Percentiles rank a stretch among this genome's conserved stretches.
Evolutionary conservation across 2,797 vertebrate genomes (phyloP).

Genomic region (Taenioides sp.): DNA sequence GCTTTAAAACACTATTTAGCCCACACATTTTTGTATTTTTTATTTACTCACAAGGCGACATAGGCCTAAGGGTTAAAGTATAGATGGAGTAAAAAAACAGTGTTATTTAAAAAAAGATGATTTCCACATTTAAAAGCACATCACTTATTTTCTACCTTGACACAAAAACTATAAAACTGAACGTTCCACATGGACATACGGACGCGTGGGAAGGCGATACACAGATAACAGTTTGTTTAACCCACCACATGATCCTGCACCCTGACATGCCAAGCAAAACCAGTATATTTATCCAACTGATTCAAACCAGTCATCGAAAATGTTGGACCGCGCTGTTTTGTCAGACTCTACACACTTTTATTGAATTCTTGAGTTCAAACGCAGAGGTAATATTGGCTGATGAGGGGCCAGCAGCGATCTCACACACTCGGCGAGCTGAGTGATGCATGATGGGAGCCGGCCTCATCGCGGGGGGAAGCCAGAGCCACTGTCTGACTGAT

Average conservation of each 20-base stretch:
- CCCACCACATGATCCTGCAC: background rate
- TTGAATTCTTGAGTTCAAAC: slow-evolving; percentile 58
- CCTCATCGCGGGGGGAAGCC: slow-evolving; percentile 65
- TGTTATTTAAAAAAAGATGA: no score
- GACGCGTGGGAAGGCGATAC: background rate
- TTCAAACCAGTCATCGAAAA: slow-evolving; percentile 16
- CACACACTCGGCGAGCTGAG: slow-evolving; percentile 56
- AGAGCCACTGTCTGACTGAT: slow-evolving; percentile 53
- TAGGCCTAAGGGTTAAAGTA: no score
- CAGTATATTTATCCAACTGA: slow-evolving; percentile 19
- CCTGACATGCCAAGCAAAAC: slow-evolving; percentile 7
- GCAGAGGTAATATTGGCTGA: slow-evolving; percentile 51
- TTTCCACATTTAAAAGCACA: no score
- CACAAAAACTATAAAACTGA: no score
- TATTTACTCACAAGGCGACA: no score
- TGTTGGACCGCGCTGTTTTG: slow-evolving; percentile 20
- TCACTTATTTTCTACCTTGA: no score
- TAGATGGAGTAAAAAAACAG: no score
- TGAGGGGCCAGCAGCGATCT: slow-evolving; percentile 63
- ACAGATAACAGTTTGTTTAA: slow-evolving; percentile 3
- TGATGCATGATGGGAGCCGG: slow-evolving; percentile 70
- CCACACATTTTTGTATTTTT: no score
- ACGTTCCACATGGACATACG: no score
- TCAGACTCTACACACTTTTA: slow-evolving; percentile 49
- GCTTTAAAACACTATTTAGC: no score